phyloP scores from a whole-genome alignment of 2,113 vertebrate genomes.

The Psittacus erithacus region DNA sequence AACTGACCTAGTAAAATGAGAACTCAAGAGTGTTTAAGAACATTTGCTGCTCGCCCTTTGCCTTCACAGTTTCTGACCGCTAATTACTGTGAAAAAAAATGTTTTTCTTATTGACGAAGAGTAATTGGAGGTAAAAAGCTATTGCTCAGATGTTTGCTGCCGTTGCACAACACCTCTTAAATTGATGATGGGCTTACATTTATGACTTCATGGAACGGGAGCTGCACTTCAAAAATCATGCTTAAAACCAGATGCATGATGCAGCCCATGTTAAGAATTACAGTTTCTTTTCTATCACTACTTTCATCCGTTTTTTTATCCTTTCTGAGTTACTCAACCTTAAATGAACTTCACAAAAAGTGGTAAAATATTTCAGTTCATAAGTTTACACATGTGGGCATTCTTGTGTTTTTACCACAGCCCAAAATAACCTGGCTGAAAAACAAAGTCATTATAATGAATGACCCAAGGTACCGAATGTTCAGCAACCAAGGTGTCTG shows the following conservation, averaged over 20 bases:
- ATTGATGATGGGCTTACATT: background rate
- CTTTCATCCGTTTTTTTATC: background rate
- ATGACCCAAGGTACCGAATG: constrained; percentile 95
- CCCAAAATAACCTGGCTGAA: constrained; percentile 98
- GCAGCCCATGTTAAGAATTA: background rate
- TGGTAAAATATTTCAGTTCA: background rate
- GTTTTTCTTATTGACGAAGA: background rate
- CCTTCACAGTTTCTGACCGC: background rate
- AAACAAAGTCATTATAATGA: constrained; percentile 90
- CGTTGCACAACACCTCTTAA: background rate
- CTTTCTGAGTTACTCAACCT: background rate
- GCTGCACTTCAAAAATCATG: background rate
- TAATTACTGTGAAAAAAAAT: background rate
- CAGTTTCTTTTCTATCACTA: background rate
- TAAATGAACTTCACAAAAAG: background rate
- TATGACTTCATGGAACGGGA: background rate
- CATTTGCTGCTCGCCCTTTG: background rate
- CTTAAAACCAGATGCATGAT: background rate
- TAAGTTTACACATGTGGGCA: background rate
- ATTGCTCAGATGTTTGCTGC: background rate
- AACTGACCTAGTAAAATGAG: background rate
- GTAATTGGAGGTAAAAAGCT: background rate
- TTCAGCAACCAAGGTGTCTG: constrained; percentile 98
- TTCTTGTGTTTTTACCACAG: constrained; percentile 69
- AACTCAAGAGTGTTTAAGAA: background rate